These are phyloP conservation scores for Pungitius pungitius DNA, from an alignment of 2,113 vertebrate species.

Conservation along the genomic window DNA sequence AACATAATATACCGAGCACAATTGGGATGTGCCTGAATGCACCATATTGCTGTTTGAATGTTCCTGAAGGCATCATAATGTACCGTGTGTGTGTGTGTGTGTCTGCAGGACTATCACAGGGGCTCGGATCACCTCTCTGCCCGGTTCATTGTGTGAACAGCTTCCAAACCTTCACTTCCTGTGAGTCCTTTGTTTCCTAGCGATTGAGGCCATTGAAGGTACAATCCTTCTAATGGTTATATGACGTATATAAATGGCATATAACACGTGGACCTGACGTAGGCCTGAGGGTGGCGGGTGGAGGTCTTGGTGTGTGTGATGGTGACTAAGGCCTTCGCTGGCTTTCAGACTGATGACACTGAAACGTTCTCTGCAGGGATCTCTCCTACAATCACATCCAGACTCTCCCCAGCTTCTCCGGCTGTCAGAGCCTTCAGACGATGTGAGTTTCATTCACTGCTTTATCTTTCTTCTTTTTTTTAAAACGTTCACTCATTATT, in stretches of 20 bases:
- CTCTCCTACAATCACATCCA: conserved; percentile 91
- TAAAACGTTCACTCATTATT: too few relatives aligned
- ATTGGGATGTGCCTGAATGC: too few relatives aligned
- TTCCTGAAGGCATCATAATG: neutral
- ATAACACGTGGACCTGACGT: too few relatives aligned
- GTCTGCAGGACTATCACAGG: conserved; percentile 90
- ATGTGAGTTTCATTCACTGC: conserved; percentile 80
- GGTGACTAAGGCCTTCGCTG: too few relatives aligned
- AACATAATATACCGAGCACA: neutral
- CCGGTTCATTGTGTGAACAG: conserved; percentile 86
- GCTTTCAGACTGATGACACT: conserved; percentile 25
- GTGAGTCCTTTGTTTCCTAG: conserved; percentile 65
- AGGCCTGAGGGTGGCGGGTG: too few relatives aligned
- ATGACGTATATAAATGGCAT: too few relatives aligned
- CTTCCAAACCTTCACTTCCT: conserved; percentile 91
- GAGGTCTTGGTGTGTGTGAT: too few relatives aligned
- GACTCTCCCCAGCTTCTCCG: conserved; percentile 88
- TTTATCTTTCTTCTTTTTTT: neutral
- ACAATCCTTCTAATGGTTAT: too few relatives aligned
- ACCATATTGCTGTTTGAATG: neutral
- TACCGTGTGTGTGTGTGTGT: conserved; percentile 50
- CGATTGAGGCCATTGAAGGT: too few relatives aligned
- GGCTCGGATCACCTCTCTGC: conserved; percentile 88
- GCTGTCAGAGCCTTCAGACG: conserved; percentile 88
- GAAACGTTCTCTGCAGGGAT: conserved; percentile 80